A percentile compares a stretch with the other conserved stretches of the same genome.
Conservation (phyloP, 2,797 vertebrate species). For the Paratrypauchen microcephalus region DNA sequence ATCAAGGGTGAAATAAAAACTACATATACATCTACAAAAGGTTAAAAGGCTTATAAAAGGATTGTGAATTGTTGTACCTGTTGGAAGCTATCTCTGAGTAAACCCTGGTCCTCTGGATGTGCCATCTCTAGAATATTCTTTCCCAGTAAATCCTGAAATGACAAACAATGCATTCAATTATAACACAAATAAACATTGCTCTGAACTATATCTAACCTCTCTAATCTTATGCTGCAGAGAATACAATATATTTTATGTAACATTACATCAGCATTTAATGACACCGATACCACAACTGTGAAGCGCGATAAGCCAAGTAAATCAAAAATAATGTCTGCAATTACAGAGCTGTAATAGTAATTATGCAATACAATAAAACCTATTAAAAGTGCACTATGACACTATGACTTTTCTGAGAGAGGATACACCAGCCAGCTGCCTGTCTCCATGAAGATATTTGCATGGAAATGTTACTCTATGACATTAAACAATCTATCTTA, state of each 20-base stretch:
- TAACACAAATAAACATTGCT: not conserved
- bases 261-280: too few relatives aligned
- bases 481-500: too few relatives aligned
- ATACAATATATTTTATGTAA: too few relatives aligned
- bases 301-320: too few relatives aligned
- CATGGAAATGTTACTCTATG: too few relatives aligned
- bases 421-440: too few relatives aligned
- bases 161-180: slow-evolving; percentile 9
- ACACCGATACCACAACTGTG: too few relatives aligned
- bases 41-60: not conserved
- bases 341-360: not conserved
- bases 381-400: too few relatives aligned
- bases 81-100: slow-evolving; percentile 93
- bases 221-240: too few relatives aligned
- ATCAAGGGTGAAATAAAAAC: not conserved
- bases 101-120: slow-evolving; percentile 92
- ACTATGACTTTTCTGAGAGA: too few relatives aligned
- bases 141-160: slow-evolving; percentile 88
- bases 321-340: not conserved
- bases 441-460: too few relatives aligned
- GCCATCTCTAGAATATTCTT: slow-evolving; percentile 92
- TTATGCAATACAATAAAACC: not conserved
- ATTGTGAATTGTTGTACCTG: slow-evolving; percentile 79
- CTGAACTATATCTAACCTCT: too few relatives aligned
- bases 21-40: not conserved